Base-by-base conservation (phyloP, 1,140 invertebrate genomes). In the Temnothorax nylanderi region DNA sequence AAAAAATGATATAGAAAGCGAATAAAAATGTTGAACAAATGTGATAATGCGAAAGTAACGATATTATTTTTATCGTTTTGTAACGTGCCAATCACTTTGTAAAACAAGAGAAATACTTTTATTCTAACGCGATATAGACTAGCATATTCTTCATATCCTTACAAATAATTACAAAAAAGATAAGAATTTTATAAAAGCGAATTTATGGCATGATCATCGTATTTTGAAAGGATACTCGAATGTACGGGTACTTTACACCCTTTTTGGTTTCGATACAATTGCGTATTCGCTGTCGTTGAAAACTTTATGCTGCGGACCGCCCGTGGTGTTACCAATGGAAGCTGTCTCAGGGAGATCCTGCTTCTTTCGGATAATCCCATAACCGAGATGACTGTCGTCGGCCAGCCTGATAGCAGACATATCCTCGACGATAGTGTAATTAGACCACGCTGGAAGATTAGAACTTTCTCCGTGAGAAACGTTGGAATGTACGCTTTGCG, bases 281-380 rank as follows among this genome's bases (percentile, higher is more conserved):
- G 97, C 97, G 95, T 98, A 98, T 92, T 97, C 97, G 72, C 96
- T 96, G 75, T 97, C 96, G 94, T 98, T 98, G 87, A 97, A 97
- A 90, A 96, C 96, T 91, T 96, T 96, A 92, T 97, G 97, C 90
- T 96, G 96, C 11, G 96, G 94, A 85, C 96, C 95, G 82, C 95
- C 95, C 75, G 95, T 81, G 64, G 95, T 94, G 56, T 94, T 51
- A 93, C 93, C 93, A 95, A 94, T 60, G 93, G 95, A 26, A 94
- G 94, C 80, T 95, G 95, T 47, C 92, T 95, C 89, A 3, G 95
- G 94, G 13, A 94, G 94, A 85, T 93, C 95, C 58, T 94, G 95
- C 75, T 97, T 96, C 93, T 98, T 98, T 64, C 97, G 95, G 21
- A 98, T 97, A 88, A 97, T 96, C 10, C 97, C 97, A 93, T 98